Conservation (phyloP, 2,797 vertebrate species). For the Bufotes viridis region DNA sequence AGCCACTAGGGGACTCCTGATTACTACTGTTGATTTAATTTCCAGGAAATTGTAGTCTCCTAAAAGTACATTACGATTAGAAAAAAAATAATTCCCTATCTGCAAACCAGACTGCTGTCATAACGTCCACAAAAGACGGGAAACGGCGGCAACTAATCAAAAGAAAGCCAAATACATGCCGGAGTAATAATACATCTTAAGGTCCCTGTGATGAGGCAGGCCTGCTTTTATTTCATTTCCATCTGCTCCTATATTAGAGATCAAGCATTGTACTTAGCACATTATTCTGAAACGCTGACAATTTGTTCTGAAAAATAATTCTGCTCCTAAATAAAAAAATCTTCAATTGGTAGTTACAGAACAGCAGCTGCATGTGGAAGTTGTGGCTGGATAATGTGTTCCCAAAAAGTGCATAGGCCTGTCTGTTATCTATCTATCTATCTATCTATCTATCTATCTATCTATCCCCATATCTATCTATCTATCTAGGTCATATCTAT, state of each 20-base stretch:
- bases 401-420: background rate
- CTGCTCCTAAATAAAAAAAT: conserved; percentile 58
- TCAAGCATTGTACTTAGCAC: conserved; percentile 58
- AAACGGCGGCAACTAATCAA: conserved; percentile 65
- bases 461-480: background rate
- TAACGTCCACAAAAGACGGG: conserved; percentile 60
- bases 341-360: conserved; percentile 27
- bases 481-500: background rate
- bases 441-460: background rate
- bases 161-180: conserved; percentile 68
- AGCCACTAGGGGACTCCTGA: conserved; percentile 73
- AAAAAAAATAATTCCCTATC: conserved; percentile 66
- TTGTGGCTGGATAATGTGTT: background rate
- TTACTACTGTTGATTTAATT: conserved; percentile 73
- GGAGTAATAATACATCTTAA: conserved; percentile 72
- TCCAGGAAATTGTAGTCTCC: conserved; percentile 71
- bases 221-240: conserved; percentile 70
- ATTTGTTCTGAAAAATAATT: conserved; percentile 65
- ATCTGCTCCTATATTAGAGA: conserved; percentile 69
- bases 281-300: conserved; percentile 65
- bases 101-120: conserved; percentile 54
- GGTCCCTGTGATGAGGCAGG: conserved; percentile 67
- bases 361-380: background rate
- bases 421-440: background rate
- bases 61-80: conserved; percentile 70